These are phyloP conservation scores for Oenanthe oenanthe DNA, from an alignment of 2,113 vertebrate species.

Conservation along the genomic window DNA sequence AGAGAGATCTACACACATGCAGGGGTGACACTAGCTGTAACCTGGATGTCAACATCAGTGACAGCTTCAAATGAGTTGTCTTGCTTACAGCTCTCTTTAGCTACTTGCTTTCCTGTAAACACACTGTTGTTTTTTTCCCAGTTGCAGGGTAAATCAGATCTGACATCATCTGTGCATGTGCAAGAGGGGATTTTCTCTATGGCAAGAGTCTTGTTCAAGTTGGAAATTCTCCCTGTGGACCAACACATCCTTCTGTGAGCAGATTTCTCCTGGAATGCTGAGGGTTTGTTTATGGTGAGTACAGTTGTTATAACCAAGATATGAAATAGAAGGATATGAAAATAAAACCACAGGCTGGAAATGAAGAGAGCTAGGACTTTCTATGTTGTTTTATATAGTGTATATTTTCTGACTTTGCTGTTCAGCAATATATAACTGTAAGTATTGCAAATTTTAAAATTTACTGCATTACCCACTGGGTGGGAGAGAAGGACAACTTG, in stretches of 20 bases:
- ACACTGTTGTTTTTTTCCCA: background rate
- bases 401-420: background rate
- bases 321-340: background rate
- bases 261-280: background rate
- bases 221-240: background rate
- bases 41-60: background rate
- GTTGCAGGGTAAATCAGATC: background rate
- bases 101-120: background rate
- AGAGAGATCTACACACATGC: fast-evolving
- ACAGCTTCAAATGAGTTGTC: background rate
- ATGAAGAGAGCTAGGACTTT: background rate
- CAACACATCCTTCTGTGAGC: background rate
- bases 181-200: background rate
- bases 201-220: background rate
- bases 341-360: background rate
- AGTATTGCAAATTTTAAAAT: background rate
- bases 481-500: background rate
- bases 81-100: background rate
- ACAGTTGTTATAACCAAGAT: background rate
- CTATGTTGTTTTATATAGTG: background rate
- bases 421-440: background rate
- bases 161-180: background rate
- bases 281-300: background rate
- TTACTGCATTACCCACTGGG: background rate
- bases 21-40: background rate